Evolutionary conservation across 1,140 invertebrate species (phyloP).

Genomic region (Pseudachorutes palmiensis): DNA sequence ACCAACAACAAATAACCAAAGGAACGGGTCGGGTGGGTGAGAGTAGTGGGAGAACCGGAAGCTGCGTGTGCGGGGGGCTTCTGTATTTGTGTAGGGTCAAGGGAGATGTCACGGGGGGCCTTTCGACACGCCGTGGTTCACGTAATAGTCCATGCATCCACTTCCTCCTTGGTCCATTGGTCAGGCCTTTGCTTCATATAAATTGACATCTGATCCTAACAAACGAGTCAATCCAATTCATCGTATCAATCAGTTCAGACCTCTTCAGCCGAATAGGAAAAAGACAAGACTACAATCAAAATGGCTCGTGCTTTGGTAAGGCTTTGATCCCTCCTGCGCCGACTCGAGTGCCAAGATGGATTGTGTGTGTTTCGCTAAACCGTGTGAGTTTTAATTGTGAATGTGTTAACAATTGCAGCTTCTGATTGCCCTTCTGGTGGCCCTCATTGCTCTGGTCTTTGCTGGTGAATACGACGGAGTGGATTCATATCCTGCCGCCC

Average conservation of each 20-base stretch:
- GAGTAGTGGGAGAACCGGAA: constrained; percentile 3
- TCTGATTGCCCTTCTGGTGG: neutral
- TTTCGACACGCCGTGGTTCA: too few relatives aligned
- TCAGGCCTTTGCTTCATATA: neutral
- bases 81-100: neutral
- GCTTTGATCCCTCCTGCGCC: too few relatives aligned
- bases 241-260: neutral
- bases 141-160: neutral
- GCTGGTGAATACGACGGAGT: constrained; percentile 4
- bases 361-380: too few relatives aligned
- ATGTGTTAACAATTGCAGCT: neutral
- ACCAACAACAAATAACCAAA: neutral
- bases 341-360: too few relatives aligned
- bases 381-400: too few relatives aligned
- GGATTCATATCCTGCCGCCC: neutral
- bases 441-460: neutral
- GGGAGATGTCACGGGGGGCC: neutral
- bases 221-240: constrained; percentile 3
- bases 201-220: constrained; percentile 3
- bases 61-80: neutral
- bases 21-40: neutral
- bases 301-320: neutral
- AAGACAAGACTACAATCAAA: neutral
- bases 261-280: neutral
- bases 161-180: constrained; percentile 2